Conservation (phyloP, 2,888 invertebrate genomes). For the Sarcophaga carnaria region DNA sequence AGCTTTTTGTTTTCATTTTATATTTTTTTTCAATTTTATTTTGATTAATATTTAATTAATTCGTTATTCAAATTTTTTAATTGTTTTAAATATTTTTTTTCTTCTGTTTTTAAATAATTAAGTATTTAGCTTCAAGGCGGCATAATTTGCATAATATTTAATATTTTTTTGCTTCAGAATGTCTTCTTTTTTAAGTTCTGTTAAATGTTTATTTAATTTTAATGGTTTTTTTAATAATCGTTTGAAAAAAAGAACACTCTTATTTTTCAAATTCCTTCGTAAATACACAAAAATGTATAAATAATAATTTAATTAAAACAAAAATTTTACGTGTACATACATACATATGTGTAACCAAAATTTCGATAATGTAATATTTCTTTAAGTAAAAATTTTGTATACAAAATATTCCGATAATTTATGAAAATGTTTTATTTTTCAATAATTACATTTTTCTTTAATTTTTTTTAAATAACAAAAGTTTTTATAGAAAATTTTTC, state of each 20-base stretch:
- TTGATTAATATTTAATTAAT: no score
- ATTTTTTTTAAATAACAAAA: no score
- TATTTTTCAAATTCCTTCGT: not conserved
- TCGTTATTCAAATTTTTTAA: not conserved
- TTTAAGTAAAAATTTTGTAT: constrained; percentile 50
- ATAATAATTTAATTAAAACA: not conserved
- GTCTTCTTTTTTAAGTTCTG: not conserved
- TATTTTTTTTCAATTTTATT: no score
- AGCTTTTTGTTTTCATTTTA: not conserved
- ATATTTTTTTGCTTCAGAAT: not conserved
- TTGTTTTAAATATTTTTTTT: not conserved
- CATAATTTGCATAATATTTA: constrained; percentile 9
- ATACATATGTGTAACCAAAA: no score
- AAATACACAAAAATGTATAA: not conserved
- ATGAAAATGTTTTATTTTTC: not conserved
- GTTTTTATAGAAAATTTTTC: no score
- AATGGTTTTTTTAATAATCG: not conserved
- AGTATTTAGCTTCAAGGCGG: no score
- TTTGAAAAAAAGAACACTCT: not conserved
- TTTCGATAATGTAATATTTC: no score
- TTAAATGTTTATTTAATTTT: not conserved
- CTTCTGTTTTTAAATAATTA: no score
- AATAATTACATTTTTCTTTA: no score
- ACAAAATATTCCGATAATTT: not conserved
- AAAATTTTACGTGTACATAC: not conserved